phyloP scores from a whole-genome alignment of 2,797 vertebrate genomes.

The Parotocinclus haroldoi region DNA sequence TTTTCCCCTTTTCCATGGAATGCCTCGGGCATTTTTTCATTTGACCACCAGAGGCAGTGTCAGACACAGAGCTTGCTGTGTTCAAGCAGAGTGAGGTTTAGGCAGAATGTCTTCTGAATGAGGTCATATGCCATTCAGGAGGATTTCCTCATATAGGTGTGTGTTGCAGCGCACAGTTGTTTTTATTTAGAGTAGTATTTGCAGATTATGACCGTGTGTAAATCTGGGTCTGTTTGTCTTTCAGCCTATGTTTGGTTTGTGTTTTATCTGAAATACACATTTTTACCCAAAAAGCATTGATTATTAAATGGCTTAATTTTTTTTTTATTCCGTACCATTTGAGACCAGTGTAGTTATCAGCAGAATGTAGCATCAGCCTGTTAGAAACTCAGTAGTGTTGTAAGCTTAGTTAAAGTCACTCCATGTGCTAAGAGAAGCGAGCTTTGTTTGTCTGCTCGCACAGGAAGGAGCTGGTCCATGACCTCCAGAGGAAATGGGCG shows the following conservation, averaged over 20 bases:
- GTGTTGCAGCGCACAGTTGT: constrained; percentile 46
- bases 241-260: not conserved
- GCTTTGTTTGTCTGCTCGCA: constrained; percentile 32
- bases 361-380: not conserved
- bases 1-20: not conserved
- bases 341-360: not conserved
- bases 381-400: not conserved
- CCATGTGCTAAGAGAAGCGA: not conserved
- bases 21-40: constrained; percentile 20
- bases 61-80: constrained; percentile 23
- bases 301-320: not conserved
- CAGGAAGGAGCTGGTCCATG: constrained; percentile 57
- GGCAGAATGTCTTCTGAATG: constrained; percentile 61
- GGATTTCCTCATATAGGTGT: constrained; percentile 69
- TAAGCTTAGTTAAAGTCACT: not conserved
- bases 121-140: constrained; percentile 65
- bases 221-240: not conserved
- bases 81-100: constrained; percentile 48
- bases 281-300: too few species aligned
- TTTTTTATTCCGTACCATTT: not conserved
- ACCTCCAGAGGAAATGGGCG: constrained; percentile 61
- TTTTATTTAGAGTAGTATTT: constrained; percentile 34
- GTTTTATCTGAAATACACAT: not conserved
- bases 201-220: constrained; percentile 13
- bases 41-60: constrained; percentile 43